Percentiles rank a stretch among this genome's conserved stretches.
Conservation (phyloP, 2,888 invertebrate genomes). For the Tuta absoluta region DNA sequence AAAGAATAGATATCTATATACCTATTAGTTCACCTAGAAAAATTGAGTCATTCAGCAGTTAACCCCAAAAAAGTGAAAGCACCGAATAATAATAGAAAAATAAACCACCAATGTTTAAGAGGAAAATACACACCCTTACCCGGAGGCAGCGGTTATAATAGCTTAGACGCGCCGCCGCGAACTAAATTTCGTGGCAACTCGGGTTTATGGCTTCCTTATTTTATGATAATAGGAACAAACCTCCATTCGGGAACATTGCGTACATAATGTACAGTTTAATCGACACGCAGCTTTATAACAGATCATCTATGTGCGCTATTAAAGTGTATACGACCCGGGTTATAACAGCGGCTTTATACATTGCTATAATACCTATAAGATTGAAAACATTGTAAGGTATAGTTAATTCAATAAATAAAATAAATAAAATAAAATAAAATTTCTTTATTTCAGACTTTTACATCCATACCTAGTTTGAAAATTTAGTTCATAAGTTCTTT, state of each 20-base stretch:
- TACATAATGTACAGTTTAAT: slow-evolving; percentile 31
- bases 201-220: slow-evolving; percentile 67
- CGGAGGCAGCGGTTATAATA: slow-evolving; percentile 35
- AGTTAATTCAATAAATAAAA: background rate
- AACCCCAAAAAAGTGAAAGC: too few species aligned
- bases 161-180: slow-evolving; percentile 52
- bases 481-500: too few species aligned
- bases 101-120: background rate
- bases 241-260: slow-evolving; percentile 24
- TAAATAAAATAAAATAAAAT: too few species aligned
- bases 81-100: too few species aligned
- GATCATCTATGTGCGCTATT: slow-evolving; percentile 20
- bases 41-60: too few species aligned
- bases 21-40: too few species aligned
- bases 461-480: background rate
- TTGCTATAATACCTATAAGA: slow-evolving; percentile 23
- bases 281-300: slow-evolving; percentile 34
- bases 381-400: slow-evolving; percentile 4
- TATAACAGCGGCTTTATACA: slow-evolving; percentile 1
- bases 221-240: slow-evolving; percentile 62
- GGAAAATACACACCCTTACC: slow-evolving; percentile 19
- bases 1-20: too few species aligned
- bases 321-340: slow-evolving; percentile 8
- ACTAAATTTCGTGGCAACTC: slow-evolving; percentile 58
- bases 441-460: background rate